A percentile compares a stretch with the other conserved stretches of the same genome.
These are phyloP conservation scores for Sogatella furcifera DNA, from an alignment of 1,140 invertebrate species.

Conservation along the genomic window DNA sequence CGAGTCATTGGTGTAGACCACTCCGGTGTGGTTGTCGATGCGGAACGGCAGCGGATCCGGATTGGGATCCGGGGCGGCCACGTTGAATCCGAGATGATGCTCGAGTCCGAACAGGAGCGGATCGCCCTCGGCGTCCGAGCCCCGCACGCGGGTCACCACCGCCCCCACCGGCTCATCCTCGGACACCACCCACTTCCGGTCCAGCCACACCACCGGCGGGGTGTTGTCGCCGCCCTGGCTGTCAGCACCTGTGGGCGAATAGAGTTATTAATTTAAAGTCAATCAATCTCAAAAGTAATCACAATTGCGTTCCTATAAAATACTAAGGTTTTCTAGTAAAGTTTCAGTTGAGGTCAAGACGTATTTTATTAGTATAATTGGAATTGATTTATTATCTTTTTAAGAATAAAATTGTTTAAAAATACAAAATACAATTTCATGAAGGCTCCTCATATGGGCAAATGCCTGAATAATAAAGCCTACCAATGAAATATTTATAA, in stretches of 20 bases:
- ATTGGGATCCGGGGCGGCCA: conserved; percentile 26
- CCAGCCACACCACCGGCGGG: conserved; percentile 41
- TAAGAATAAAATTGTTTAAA: no score
- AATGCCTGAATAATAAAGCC: no score
- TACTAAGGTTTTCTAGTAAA: no score
- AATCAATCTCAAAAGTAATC: neutral
- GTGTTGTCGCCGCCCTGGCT: conserved; percentile 17
- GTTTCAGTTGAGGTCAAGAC: no score
- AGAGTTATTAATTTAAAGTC: neutral
- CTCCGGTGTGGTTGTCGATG: conserved; percentile 55
- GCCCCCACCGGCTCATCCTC: conserved; percentile 51
- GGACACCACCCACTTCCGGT: conserved; percentile 52
- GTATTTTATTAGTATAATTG: no score
- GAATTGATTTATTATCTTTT: no score
- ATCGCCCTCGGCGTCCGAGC: conserved; percentile 48
- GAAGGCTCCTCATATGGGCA: no score
- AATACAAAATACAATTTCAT: no score
- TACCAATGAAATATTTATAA: no score
- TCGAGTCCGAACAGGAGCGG: conserved; percentile 50
- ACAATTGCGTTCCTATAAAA: no score
- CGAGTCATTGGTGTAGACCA: conserved; percentile 56
- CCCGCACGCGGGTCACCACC: conserved; percentile 45
- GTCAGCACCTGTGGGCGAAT: neutral
- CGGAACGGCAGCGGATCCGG: conserved; percentile 43
- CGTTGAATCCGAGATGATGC: conserved; percentile 30